phyloP scores from a whole-genome alignment of 37 sponge, comb jelly and placozoan genomes.

The Eunapius fragilis region DNA sequence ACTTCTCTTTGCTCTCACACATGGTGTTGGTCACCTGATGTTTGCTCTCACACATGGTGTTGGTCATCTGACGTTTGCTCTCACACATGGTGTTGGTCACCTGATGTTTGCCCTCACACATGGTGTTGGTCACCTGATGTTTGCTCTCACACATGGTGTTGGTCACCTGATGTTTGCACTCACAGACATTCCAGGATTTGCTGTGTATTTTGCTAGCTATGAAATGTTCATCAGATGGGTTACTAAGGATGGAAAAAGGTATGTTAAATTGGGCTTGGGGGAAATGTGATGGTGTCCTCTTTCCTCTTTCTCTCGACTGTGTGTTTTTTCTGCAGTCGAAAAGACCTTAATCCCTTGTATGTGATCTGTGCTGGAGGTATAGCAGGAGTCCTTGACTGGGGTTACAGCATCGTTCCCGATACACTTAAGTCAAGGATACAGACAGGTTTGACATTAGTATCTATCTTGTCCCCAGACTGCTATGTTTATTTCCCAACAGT shows the following conservation, averaged over 20 bases:
- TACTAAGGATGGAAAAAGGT: slow-evolving; percentile 61
- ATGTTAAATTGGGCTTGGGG: slow-evolving; percentile 8
- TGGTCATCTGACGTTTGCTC: too few species aligned
- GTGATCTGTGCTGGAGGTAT: slow-evolving; percentile 85
- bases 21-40: too few species aligned
- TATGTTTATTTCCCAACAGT: neutral
- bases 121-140: too few species aligned
- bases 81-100: too few species aligned
- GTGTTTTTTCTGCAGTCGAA: slow-evolving; percentile 30
- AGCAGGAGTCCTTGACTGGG: slow-evolving; percentile 92
- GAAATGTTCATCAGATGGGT: slow-evolving; percentile 53
- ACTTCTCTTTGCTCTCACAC: too few species aligned
- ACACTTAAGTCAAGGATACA: slow-evolving; percentile 91
- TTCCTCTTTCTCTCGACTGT: neutral
- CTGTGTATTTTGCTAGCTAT: slow-evolving; percentile 83
- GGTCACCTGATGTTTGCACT: neutral
- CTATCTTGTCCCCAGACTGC: neutral
- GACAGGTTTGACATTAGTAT: slow-evolving; percentile 33
- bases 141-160: neutral
- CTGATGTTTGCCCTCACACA: too few species aligned
- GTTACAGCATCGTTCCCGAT: slow-evolving; percentile 82
- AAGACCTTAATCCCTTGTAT: slow-evolving; percentile 63
- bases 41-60: too few species aligned
- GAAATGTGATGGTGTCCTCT: too few species aligned
- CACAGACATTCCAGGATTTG: slow-evolving; percentile 87